phyloP scores from a whole-genome alignment of 2,888 invertebrate species.

The Galeopsomyia nigrocyanea region DNA sequence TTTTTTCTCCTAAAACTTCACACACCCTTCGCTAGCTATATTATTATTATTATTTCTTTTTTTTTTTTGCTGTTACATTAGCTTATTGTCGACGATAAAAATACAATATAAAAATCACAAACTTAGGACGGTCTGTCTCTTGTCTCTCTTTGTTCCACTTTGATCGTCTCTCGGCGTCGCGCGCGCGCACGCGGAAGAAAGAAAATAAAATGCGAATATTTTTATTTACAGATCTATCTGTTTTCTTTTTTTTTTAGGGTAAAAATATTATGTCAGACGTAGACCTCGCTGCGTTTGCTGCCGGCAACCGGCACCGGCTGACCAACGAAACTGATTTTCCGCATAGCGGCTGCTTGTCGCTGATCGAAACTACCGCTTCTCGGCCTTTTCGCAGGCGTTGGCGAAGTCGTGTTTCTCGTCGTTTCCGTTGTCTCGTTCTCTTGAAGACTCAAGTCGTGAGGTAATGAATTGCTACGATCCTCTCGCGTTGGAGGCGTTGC shows the following conservation, averaged over 20 bases:
- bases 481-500: conserved; percentile 46
- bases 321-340: conserved; percentile 69
- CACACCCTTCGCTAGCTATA: no score
- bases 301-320: conserved; percentile 53
- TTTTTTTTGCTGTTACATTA: no score
- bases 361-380: conserved; percentile 61
- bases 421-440: conserved; percentile 6
- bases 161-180: background rate
- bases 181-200: background rate
- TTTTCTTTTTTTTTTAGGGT: no score
- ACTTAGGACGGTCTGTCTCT: conserved; percentile 44
- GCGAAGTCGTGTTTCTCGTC: background rate
- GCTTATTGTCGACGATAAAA: conserved; percentile 3
- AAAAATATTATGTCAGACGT: conserved; percentile 68
- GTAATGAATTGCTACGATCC: conserved; percentile 64
- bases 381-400: conserved; percentile 52
- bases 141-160: conserved; percentile 9
- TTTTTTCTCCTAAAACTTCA: no score
- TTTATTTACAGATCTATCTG: no score
- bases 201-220: conserved; percentile 1
- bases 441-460: conserved; percentile 47
- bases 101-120: conserved; percentile 40
- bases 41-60: no score
- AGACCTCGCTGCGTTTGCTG: conserved; percentile 72
- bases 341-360: conserved; percentile 57